Evolutionary conservation across 2,888 invertebrate species (phyloP).

Genomic region (Frankliniella fusca): DNA sequence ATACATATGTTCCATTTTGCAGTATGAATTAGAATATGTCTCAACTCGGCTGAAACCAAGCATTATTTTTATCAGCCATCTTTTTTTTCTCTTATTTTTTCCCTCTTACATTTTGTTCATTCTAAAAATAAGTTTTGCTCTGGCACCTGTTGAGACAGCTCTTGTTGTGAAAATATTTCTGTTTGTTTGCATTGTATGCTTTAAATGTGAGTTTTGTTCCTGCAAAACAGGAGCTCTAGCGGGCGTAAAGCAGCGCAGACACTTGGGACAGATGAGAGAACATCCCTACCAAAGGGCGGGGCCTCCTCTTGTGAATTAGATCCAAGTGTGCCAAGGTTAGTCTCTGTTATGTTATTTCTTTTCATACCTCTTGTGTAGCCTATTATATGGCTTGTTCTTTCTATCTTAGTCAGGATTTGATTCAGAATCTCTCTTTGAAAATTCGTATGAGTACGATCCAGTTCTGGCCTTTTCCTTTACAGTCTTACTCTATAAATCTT

Average conservation of each 20-base stretch:
- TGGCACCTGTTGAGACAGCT: background rate
- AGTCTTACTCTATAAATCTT: background rate
- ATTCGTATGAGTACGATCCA: background rate
- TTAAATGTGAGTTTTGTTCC: conserved; percentile 32
- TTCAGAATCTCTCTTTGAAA: background rate
- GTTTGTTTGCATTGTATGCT: conserved; percentile 32
- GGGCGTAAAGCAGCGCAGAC: conserved; percentile 75
- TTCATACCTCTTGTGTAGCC: conserved; percentile 8
- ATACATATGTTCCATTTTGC: conserved; percentile 14
- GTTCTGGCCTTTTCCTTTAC: conserved; percentile 14
- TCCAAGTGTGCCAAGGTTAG: conserved; percentile 24
- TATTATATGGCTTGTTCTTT: conserved; percentile 2
- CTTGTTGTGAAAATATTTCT: conserved; percentile 29
- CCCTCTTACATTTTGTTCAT: background rate
- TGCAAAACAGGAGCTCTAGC: conserved; percentile 42
- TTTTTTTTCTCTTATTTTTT: background rate
- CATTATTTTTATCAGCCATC: background rate
- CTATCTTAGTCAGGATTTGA: conserved; percentile 1
- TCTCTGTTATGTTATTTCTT: conserved; percentile 16
- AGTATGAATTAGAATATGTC: background rate
- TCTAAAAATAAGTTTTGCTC: conserved; percentile 24
- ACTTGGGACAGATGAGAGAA: conserved; percentile 85
- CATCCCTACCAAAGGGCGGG: conserved; percentile 97
- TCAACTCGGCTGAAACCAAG: background rate
- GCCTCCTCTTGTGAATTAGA: conserved; percentile 60